Conservation (phyloP, 2,888 invertebrate species). For the Platycheirus albimanus region DNA sequence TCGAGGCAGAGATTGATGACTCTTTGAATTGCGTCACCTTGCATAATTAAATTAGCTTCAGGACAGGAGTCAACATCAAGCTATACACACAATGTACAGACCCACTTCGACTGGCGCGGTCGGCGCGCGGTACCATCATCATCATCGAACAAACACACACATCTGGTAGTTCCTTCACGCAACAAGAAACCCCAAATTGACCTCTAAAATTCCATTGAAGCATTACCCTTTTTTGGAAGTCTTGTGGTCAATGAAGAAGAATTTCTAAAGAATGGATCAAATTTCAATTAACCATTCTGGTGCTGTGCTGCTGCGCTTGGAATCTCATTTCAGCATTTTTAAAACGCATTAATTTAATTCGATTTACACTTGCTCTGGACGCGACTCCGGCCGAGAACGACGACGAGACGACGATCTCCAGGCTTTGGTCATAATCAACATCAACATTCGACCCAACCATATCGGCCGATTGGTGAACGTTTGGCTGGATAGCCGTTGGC, state of each 20-base stretch:
- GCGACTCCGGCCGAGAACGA: no score
- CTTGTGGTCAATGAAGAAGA: constrained; percentile 43
- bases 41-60: not conserved
- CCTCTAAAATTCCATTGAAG: constrained; percentile 50
- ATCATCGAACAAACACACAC: not conserved
- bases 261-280: constrained; percentile 64
- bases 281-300: constrained; percentile 71
- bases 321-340: constrained; percentile 52
- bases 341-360: constrained; percentile 71
- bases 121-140: no score
- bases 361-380: constrained; percentile 63
- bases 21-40: not conserved
- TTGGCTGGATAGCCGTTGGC: no score
- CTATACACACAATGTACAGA: no score
- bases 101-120: no score
- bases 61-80: not conserved
- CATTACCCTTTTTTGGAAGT: constrained; percentile 28
- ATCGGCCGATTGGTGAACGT: not conserved
- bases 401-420: not conserved
- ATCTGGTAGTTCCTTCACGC: constrained; percentile 7
- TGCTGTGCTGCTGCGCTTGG: constrained; percentile 26
- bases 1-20: constrained; percentile 50
- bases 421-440: constrained; percentile 10
- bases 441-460: not conserved
- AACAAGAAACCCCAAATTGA: constrained; percentile 45